Conservation (phyloP, 2,888 invertebrate species). For the Agonopterix subpropinquella region DNA sequence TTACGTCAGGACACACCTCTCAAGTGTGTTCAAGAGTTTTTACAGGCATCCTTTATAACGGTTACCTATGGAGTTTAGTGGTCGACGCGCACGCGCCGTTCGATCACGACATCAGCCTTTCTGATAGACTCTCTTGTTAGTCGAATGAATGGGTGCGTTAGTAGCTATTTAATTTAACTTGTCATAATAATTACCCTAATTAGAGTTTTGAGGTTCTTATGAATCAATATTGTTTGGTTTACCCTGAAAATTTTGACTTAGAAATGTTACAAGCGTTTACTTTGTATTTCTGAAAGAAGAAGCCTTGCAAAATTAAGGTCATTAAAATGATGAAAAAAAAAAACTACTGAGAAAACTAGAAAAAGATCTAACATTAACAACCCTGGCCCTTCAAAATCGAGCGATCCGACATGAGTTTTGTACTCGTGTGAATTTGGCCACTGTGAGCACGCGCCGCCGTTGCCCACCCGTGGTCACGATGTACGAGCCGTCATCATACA, state of each 20-base stretch:
- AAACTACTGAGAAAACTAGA: neutral
- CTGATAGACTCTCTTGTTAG: conserved; percentile 4
- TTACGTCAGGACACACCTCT: conserved; percentile 49
- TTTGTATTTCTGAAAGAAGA: too few relatives aligned
- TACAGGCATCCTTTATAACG: conserved; percentile 32
- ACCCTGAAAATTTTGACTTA: too few relatives aligned
- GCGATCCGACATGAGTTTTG: too few relatives aligned
- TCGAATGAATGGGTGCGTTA: neutral
- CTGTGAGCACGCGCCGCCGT: conserved; percentile 5
- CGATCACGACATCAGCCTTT: conserved; percentile 11
- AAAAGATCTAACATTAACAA: neutral
- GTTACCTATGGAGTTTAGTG: conserved; percentile 15
- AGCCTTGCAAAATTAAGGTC: too few relatives aligned
- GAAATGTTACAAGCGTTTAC: too few relatives aligned
- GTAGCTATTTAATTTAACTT: neutral
- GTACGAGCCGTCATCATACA: neutral
- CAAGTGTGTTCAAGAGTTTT: conserved; percentile 18
- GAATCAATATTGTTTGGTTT: too few relatives aligned
- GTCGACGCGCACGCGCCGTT: conserved; percentile 12
- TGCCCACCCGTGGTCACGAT: neutral
- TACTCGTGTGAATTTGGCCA: conserved; percentile 13
- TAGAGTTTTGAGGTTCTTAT: too few relatives aligned
- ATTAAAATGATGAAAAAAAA: neutral
- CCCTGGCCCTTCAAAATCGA: too few relatives aligned
- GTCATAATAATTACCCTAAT: neutral